phyloP scores from a whole-genome alignment of 2,797 vertebrate species.

The Xenentodon cancila region DNA sequence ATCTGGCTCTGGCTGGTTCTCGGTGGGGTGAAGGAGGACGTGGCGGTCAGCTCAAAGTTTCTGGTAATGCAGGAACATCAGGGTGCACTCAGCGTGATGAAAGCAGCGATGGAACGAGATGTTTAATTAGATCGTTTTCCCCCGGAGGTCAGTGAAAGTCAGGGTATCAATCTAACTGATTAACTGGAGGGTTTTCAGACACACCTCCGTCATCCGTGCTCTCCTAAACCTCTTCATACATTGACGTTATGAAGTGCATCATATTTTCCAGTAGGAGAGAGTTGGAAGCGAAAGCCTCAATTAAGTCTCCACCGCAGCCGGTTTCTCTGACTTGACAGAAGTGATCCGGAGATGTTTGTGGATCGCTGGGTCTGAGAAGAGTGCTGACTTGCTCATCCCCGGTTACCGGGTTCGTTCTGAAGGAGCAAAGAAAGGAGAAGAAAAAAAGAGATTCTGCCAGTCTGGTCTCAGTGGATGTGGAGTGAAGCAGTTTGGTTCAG shows the following conservation, averaged over 20 bases:
- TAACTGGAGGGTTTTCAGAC: conserved; percentile 40
- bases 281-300: background rate
- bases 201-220: conserved; percentile 12
- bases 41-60: conserved; percentile 19
- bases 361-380: conserved; percentile 49
- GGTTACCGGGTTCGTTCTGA: conserved; percentile 37
- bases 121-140: background rate
- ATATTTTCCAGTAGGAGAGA: conserved; percentile 52
- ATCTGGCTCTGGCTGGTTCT: no score
- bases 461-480: no score
- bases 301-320: conserved; percentile 27
- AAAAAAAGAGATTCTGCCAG: no score
- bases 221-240: conserved; percentile 34
- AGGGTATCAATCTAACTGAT: conserved; percentile 64
- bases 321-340: conserved; percentile 48
- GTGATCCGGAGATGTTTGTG: conserved; percentile 31
- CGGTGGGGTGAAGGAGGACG: background rate
- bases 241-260: conserved; percentile 50
- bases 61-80: conserved; percentile 41
- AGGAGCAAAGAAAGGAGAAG: conserved; percentile 1
- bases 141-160: background rate
- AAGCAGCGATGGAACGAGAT: conserved; percentile 29
- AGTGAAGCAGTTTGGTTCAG: no score
- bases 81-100: conserved; percentile 68
- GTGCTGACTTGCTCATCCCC: conserved; percentile 2